Evolutionary conservation across 2,888 invertebrate genomes (phyloP), one percentile per base, ranked within the genome.

Genomic region (Hartigia nigra): DNA sequence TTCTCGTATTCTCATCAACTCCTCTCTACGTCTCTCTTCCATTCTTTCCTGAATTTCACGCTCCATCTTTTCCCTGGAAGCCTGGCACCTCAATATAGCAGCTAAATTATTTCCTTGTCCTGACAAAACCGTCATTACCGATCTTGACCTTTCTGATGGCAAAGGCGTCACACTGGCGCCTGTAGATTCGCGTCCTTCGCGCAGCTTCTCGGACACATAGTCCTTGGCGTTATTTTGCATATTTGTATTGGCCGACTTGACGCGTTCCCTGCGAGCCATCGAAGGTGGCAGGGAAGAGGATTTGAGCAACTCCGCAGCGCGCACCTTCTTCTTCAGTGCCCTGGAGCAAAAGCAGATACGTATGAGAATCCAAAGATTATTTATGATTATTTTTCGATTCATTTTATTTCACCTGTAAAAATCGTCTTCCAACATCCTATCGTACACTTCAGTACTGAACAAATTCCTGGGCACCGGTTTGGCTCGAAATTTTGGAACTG

Each of bases 341-440:
- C 95, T 95, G 83, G 35, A 88, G 75, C 36, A 75, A 11, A 72
- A 72, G 12, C 11, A 2, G 12, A 3, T 31, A 31, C 9, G 12
- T 72, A 31, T 31, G 31, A 76, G 37, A 39, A 31, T 78, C 23
- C 32, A n/a, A 75, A 23, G 4, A 31, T 31, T 14, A 75, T 4
- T 37, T 70, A 39, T 74, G 70, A 77, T 12, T 4, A 70, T 32
- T 77, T 32, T 74, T 23, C 55, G 23, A n/a, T 55, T 55, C 23
- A 9, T 23, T 9, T 23, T 23, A 34, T 72, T 34, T 83, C 86
- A 95, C 95, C 95, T 93, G 89, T 95, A 95, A 91, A 94, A 96
- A 83, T 95, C 95, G 84, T 95, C 95, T 87, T 96, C 95, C 82
- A 95, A 93, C 93, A 95, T 94, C 88, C 94, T 95, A 82, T 94